A percentile compares a stretch with the other conserved stretches of the same genome.
phyloP scores from a whole-genome alignment of 2,888 invertebrate species.

The Amitus sp. region DNA sequence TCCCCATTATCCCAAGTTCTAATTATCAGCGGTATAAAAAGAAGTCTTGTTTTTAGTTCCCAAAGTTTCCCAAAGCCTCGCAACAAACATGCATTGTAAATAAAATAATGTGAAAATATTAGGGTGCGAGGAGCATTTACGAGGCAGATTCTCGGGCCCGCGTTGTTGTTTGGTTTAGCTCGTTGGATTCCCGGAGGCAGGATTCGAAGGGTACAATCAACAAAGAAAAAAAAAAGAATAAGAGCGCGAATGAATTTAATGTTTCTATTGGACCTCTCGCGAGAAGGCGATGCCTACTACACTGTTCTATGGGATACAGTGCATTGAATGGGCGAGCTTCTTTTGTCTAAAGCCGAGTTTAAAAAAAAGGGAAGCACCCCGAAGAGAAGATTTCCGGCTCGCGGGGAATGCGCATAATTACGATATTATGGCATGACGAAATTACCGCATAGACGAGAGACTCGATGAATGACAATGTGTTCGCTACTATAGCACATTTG shows the following conservation, averaged over 20 bases:
- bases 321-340: constrained; percentile 36
- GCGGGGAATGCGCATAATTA: constrained; percentile 52
- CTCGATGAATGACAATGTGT: constrained; percentile 47
- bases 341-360: constrained; percentile 38
- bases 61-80: too few relatives aligned
- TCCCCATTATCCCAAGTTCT: constrained; percentile 35
- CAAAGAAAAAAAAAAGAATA: constrained; percentile 11
- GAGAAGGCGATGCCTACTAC: constrained; percentile 33
- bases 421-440: constrained; percentile 49
- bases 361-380: constrained; percentile 36
- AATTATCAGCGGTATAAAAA: not conserved
- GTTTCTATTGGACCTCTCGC: constrained; percentile 43
- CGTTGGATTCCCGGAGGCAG: too few relatives aligned
- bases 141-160: too few relatives aligned
- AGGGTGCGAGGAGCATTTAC: not conserved
- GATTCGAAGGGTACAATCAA: constrained; percentile 2
- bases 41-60: too few relatives aligned
- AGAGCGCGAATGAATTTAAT: constrained; percentile 42
- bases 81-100: too few relatives aligned
- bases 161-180: too few relatives aligned
- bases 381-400: constrained; percentile 36
- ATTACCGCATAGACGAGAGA: constrained; percentile 45
- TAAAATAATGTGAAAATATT: too few relatives aligned
- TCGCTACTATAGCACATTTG: constrained; percentile 47
- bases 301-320: constrained; percentile 37